A percentile compares a stretch with the other conserved stretches of the same genome.
These are phyloP conservation scores for Chauna torquata DNA, from an alignment of 2,113 vertebrate species.

Conservation along the genomic window DNA sequence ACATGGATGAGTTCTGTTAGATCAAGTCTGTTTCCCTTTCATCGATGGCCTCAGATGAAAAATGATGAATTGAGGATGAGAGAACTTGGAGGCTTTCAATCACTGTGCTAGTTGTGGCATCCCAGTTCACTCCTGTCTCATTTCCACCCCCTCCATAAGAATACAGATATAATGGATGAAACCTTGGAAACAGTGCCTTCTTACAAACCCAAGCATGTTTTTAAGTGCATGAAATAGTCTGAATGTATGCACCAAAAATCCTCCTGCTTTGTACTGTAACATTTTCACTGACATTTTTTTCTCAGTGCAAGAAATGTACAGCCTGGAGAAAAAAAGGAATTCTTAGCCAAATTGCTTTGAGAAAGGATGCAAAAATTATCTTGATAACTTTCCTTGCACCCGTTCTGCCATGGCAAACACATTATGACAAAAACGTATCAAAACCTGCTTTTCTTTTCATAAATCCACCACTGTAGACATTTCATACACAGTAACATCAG, in stretches of 20 bases:
- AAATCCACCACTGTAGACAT: neutral
- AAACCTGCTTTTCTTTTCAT: neutral
- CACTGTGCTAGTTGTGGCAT: neutral
- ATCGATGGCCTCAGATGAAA: neutral
- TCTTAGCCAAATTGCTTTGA: neutral
- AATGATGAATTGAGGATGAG: neutral
- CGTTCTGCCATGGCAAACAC: neutral
- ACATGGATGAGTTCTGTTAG: neutral
- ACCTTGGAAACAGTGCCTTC: constrained; percentile 37
- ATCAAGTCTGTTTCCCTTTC: neutral
- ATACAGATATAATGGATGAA: neutral
- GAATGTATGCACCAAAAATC: neutral
- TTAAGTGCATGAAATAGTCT: neutral
- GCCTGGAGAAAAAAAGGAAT: neutral
- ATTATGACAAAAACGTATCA: neutral
- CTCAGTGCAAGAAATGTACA: neutral
- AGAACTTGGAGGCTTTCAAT: neutral
- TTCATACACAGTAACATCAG: neutral
- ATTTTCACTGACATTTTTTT: neutral
- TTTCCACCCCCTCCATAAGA: neutral
- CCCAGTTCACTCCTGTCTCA: neutral
- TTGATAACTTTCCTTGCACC: neutral
- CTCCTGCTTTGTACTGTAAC: neutral
- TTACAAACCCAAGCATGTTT: constrained; percentile 1
- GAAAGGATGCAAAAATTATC: neutral